These are phyloP conservation scores for Pagrus major DNA, from an alignment of 2,113 vertebrate genomes.

Conservation along the genomic window DNA sequence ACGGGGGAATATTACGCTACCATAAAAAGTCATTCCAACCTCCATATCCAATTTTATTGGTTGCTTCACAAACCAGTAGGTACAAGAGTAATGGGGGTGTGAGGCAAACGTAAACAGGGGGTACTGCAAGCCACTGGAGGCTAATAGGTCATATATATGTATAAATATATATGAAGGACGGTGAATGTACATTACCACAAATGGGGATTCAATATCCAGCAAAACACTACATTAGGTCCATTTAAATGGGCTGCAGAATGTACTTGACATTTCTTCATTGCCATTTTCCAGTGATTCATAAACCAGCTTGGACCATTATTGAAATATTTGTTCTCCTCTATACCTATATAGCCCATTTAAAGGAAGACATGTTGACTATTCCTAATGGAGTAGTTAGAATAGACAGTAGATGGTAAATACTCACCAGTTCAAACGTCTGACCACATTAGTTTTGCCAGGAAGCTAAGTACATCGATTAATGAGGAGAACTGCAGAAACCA, in stretches of 20 bases:
- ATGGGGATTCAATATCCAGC: constrained; percentile 37
- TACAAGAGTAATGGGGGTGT: constrained; percentile 73
- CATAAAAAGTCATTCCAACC: constrained; percentile 59
- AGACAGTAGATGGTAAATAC: constrained; percentile 60
- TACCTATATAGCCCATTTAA: constrained; percentile 79
- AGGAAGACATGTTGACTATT: constrained; percentile 42
- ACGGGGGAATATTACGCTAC: constrained; percentile 4
- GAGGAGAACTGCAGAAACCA: constrained; percentile 53
- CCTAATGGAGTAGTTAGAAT: constrained; percentile 39
- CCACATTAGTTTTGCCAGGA: constrained; percentile 68
- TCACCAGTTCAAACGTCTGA: constrained; percentile 77
- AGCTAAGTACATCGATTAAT: constrained; percentile 59
- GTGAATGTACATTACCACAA: constrained; percentile 39
- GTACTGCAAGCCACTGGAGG: constrained; percentile 10
- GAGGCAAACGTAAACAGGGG: constrained; percentile 13
- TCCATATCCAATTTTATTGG: constrained; percentile 81
- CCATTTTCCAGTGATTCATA: constrained; percentile 18
- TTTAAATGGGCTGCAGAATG: constrained; percentile 75
- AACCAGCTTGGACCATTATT: constrained; percentile 6
- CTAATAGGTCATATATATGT: constrained; percentile 47
- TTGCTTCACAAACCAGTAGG: constrained; percentile 84
- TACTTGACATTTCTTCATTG: constrained; percentile 3
- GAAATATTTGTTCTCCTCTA: neutral
- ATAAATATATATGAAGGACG: constrained; percentile 20
- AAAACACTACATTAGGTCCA: constrained; percentile 45